Evolutionary conservation across 2,113 vertebrate genomes (phyloP), one percentile per base, ranked within the genome.

Genomic region (Sardina pilchardus): DNA sequence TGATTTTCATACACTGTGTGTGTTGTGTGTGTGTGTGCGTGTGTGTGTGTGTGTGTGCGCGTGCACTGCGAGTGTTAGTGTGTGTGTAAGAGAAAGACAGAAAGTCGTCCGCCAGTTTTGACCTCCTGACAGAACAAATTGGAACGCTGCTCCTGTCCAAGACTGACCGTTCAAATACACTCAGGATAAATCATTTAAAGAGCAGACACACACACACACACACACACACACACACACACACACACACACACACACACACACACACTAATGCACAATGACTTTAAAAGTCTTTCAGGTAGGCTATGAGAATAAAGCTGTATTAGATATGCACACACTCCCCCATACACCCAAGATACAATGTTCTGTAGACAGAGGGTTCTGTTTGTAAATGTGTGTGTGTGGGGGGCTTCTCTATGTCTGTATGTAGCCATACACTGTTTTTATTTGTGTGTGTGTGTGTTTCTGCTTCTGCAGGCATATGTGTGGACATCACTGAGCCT

Each of bases 181-280:
- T 88, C 88, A 85, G 86, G 89, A 91, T 91, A 88, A 88, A 88
- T 90, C 84, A 89, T 86, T 71, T 83, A 71, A 45, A 6, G 9
- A 39, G 47, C 50, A 39, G 7, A 67, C 10, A 17, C 80, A 48
- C 81, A 42, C 81, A 42, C 82, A n/a, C 56, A 36, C 48, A 24
- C 82, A 67, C 39, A 80, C 56, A 48, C 26, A 34, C 71, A 80
- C 21, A n/a, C 45, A 19, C 19, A 75, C 30, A 82, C 43, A 82
- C 43, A 45, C 43, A 50, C 44, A 26, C 24, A 6, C 44, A 53
- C 16, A 24, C 16, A 12, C 53, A 1, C 53, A 48, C 30, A 16
- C 48, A 50, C 26, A 17, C 5, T 6, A 3, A 24, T n/a, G 3
- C 16, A 43, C 10, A 17, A 45, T 71, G 24, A 30, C 26, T 71